Percentiles rank a stretch among this genome's conserved stretches.
phyloP scores from a whole-genome alignment of 2,888 invertebrate genomes.

The Emesis furor region DNA sequence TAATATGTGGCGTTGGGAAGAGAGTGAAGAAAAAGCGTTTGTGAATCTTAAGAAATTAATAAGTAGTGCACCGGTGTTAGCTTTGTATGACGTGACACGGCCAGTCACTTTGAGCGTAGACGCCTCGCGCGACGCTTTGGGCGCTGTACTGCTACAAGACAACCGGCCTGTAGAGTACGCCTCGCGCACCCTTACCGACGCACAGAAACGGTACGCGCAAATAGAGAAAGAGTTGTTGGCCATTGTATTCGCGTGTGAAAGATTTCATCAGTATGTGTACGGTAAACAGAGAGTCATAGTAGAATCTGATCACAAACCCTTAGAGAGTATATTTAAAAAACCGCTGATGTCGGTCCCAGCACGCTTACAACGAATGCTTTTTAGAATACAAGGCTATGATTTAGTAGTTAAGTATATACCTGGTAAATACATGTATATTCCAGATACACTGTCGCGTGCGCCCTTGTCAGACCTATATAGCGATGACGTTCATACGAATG shows the following conservation, averaged over 20 bases:
- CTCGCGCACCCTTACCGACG: constrained; percentile 60
- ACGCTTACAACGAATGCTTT: constrained; percentile 51
- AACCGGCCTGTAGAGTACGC: constrained; percentile 68
- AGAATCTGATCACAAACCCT: constrained; percentile 51
- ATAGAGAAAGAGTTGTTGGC: constrained; percentile 68
- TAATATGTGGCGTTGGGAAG: too few species aligned
- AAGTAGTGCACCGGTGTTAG: background rate
- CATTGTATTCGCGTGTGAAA: constrained; percentile 62
- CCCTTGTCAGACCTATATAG: constrained; percentile 41
- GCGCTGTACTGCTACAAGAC: constrained; percentile 69
- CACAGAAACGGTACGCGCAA: constrained; percentile 65
- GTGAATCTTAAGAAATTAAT: too few species aligned
- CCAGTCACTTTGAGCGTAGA: background rate
- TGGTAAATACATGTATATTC: constrained; percentile 49
- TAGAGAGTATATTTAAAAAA: constrained; percentile 54
- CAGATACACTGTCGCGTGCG: constrained; percentile 56
- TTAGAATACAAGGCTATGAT: constrained; percentile 52
- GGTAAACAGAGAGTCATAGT: background rate
- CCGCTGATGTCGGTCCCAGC: constrained; percentile 23
- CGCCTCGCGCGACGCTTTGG: background rate
- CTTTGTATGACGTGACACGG: background rate
- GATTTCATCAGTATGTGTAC: background rate
- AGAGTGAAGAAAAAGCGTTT: too few species aligned
- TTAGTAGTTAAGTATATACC: constrained; percentile 39
- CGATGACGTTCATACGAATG: constrained; percentile 29